Evolutionary conservation across 1,140 invertebrate species (phyloP), one percentile per base, ranked within the genome.

Genomic region (Diachasma alloeum): DNA sequence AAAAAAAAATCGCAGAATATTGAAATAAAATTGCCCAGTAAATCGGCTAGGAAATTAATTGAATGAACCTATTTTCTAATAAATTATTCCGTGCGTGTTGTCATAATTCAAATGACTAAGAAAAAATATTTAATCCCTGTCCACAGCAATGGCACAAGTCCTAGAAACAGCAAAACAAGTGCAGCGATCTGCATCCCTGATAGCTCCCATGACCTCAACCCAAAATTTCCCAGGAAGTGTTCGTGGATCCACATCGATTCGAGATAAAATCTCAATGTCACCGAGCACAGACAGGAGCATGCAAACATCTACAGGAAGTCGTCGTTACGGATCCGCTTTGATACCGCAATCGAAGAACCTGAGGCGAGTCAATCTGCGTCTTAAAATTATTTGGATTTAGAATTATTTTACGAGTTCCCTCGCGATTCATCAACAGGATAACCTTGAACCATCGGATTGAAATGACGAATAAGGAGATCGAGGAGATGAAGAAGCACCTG

Each of bases 401-500:
- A n/a, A 68, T 22, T n/a, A 26, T 19, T 19, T 15, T 4, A 53
- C 4, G 31, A 2, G 31, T 31, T 53, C n/a, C 19, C 59, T 19
- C 8, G 48, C 17, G 48, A 53, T 53, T 53, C 48, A 11, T 46
- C 44, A 46, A 11, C 39, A 87, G 87, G 39, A 80, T 88, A 8
- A 78, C 82, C 0, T 26, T 83, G 8, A 53, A 78, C 0, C 79
- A 86, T 67, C 82, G 90, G 19, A 88, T 89, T 0, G 89, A 90
- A 80, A 82, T 92, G 72, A 82, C 88, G 0, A 82, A 84, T 0
- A 83, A 80, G 0, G 91, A 91, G 79, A 88, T 91, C 74, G 89
- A 90, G 1, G 86, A 90, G 4, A 76, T 90, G 37, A 84, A 86
- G 24, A 82, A 78, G 5, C 82, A 81, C 74, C 72, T 91, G 0